Conservation (phyloP, 2,888 invertebrate genomes). For the Arge pagana region DNA sequence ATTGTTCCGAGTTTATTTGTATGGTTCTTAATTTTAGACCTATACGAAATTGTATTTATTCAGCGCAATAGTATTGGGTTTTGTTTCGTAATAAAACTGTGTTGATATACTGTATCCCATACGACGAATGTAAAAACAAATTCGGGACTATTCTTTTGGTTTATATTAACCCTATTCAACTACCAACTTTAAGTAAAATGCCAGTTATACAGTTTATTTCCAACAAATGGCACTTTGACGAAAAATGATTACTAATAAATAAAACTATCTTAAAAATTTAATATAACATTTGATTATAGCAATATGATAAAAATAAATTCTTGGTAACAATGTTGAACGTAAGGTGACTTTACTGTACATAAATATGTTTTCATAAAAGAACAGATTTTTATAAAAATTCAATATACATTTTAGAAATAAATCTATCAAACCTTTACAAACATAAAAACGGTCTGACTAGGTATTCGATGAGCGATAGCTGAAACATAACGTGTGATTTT, state of each 20-base stretch:
- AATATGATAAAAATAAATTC: conserved; percentile 6
- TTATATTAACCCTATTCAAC: background rate
- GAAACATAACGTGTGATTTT: background rate
- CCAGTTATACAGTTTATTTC: conserved; percentile 2
- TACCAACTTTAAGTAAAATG: background rate
- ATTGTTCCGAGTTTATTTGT: too few species aligned
- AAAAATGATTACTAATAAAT: conserved; percentile 7
- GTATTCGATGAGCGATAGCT: background rate
- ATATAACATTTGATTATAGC: conserved; percentile 8
- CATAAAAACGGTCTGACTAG: background rate
- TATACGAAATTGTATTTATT: too few species aligned
- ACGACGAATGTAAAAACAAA: background rate
- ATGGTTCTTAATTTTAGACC: too few species aligned
- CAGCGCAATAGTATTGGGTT: too few species aligned
- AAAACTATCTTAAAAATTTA: conserved; percentile 13
- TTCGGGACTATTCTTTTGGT: background rate
- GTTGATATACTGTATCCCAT: too few species aligned
- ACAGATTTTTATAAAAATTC: conserved; percentile 4
- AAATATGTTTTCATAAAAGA: conserved; percentile 2
- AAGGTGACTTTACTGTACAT: conserved; percentile 8
- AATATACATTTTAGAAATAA: background rate
- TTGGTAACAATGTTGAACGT: background rate
- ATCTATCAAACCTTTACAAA: conserved; percentile 1
- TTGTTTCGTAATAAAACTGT: too few species aligned
- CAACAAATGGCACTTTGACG: conserved; percentile 15